These are phyloP conservation scores for Dermochelys coriacea DNA, from an alignment of 2,797 vertebrate species.

Conservation along the genomic window DNA sequence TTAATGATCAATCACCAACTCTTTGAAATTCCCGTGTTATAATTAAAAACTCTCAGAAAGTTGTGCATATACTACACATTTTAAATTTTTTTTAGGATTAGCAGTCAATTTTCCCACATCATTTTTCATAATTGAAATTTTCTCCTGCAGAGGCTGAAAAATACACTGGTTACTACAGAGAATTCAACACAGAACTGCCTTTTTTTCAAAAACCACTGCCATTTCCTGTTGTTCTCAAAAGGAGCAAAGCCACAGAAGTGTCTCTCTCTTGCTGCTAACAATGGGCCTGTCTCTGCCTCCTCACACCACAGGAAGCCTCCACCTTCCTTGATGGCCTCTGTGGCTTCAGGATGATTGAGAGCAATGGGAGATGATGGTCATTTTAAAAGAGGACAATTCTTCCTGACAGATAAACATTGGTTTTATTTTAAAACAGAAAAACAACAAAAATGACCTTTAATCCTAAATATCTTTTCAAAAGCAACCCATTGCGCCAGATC, in stretches of 20 bases:
- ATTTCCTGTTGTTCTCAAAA: background rate
- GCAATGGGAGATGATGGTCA: background rate
- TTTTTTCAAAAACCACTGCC: background rate
- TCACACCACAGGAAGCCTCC: background rate
- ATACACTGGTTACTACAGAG: background rate
- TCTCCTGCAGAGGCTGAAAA: background rate
- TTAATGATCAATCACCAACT: accelerated
- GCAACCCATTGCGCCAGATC: background rate
- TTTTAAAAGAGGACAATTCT: background rate
- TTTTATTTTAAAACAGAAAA: too few relatives aligned
- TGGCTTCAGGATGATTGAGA: background rate
- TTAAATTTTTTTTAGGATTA: accelerated
- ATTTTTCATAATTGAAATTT: background rate
- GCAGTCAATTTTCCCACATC: accelerated
- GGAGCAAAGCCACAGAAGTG: background rate
- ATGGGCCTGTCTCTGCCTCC: background rate
- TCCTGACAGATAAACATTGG: background rate
- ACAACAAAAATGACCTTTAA: background rate
- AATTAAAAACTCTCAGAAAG: background rate
- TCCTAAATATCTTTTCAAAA: background rate
- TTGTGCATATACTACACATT: accelerated
- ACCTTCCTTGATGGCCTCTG: background rate
- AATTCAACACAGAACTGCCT: background rate
- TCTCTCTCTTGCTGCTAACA: background rate
- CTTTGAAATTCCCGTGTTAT: background rate